Conservation (phyloP, 2,113 vertebrate species). For the Neodontobutis hainanensis region DNA sequence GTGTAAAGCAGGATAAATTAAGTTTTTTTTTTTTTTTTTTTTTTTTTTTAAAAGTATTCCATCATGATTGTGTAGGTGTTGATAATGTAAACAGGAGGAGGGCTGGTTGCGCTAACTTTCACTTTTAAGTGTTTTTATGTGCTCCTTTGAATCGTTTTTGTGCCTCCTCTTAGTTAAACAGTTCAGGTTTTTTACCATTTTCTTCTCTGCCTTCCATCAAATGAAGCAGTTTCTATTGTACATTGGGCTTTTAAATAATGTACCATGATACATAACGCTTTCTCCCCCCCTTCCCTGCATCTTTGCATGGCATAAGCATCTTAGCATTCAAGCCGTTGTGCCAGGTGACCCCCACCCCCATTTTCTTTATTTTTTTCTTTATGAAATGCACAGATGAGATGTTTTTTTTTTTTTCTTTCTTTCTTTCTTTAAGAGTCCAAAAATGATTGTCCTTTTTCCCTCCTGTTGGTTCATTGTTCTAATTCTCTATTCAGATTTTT, state of each 20-base stretch:
- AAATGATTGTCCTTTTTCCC: conserved; percentile 64
- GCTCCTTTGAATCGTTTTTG: conserved; percentile 25
- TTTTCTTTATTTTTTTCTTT: conserved; percentile 40
- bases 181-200: conserved; percentile 19
- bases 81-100: not conserved
- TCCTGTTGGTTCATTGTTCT: conserved; percentile 73
- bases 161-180: conserved; percentile 24
- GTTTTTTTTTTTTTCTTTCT: conserved; percentile 34
- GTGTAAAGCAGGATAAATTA: not conserved
- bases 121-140: conserved; percentile 31
- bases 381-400: conserved; percentile 54
- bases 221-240: conserved; percentile 32
- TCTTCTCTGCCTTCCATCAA: conserved; percentile 18
- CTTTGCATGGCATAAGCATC: conserved; percentile 51
- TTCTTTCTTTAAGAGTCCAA: conserved; percentile 51
- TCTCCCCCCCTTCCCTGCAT: not conserved
- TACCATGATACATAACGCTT: conserved; percentile 14
- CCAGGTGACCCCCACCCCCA: conserved; percentile 66
- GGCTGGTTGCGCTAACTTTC: conserved; percentile 15
- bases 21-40: not conserved
- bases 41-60: conserved; percentile 6
- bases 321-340: conserved; percentile 70
- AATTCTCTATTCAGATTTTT: conserved; percentile 81
- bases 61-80: conserved; percentile 8
- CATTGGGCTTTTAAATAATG: conserved; percentile 26